Evolutionary conservation across 2,113 vertebrate genomes (phyloP).

Genomic region (Tupaia chinensis): DNA sequence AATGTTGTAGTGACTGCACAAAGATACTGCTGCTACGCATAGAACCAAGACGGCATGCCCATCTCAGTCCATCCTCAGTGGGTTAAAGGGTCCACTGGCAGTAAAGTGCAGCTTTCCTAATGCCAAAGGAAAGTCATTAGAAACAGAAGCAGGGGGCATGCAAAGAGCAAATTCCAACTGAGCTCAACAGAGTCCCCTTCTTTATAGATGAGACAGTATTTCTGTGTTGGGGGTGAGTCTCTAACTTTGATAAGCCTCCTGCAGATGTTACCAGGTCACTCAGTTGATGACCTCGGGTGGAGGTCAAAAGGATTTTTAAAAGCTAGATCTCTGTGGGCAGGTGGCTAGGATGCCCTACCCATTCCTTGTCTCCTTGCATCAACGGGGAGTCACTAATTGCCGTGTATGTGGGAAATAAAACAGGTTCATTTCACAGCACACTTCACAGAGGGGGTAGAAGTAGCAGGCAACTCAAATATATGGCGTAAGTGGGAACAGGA

Average conservation of each 20-base stretch:
- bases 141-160: conserved; percentile 25
- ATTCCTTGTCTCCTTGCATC: conserved; percentile 19
- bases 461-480: conserved; percentile 56
- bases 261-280: conserved; percentile 31
- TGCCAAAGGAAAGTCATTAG: conserved; percentile 58
- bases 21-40: conserved; percentile 27
- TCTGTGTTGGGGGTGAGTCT: background rate
- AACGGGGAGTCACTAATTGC: conserved; percentile 42
- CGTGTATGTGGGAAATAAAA: conserved; percentile 63
- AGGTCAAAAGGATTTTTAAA: conserved; percentile 26
- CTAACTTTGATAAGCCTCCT: conserved; percentile 12
- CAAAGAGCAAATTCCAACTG: conserved; percentile 58
- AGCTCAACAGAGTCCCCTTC: background rate
- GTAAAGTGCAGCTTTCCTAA: conserved; percentile 42
- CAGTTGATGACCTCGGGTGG: background rate
- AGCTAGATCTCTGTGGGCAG: background rate
- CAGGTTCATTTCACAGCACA: conserved; percentile 62
- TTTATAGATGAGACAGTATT: conserved; percentile 1
- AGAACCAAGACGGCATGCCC: conserved; percentile 46
- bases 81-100: conserved; percentile 16
- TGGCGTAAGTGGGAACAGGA: conserved; percentile 64
- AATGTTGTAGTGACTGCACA: conserved; percentile 29
- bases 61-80: background rate
- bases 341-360: background rate
- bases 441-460: conserved; percentile 58